phyloP scores from a whole-genome alignment of 2,888 invertebrate species.

The Liopterus haemorrhoidalis region DNA sequence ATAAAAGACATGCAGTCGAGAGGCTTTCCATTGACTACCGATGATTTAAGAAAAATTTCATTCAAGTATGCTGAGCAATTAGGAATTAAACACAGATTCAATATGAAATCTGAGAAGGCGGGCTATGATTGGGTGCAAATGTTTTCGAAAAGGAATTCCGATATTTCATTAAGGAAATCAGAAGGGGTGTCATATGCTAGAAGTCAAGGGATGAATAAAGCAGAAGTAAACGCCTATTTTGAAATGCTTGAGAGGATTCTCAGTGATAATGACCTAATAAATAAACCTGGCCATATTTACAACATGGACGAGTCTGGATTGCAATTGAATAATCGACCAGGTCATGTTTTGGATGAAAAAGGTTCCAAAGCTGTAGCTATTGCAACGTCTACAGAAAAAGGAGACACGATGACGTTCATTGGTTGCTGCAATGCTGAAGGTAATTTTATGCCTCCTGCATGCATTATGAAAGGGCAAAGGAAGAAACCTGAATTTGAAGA shows the following conservation, averaged over 20 bases:
- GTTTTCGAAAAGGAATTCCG: slow-evolving; percentile 19
- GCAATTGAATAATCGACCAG: slow-evolving; percentile 16
- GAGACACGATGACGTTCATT: slow-evolving; percentile 37
- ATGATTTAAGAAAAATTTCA: slow-evolving; percentile 22
- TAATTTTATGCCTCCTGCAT: slow-evolving; percentile 34
- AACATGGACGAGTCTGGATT: slow-evolving; percentile 30
- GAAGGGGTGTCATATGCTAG: slow-evolving; percentile 20
- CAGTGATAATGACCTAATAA: slow-evolving; percentile 17
- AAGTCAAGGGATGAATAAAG: slow-evolving; percentile 21
- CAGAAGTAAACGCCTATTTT: slow-evolving; percentile 1
- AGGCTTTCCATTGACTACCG: slow-evolving; percentile 23
- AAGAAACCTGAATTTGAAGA: slow-evolving; percentile 33
- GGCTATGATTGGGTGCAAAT: slow-evolving; percentile 19
- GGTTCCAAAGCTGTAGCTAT: slow-evolving; percentile 32
- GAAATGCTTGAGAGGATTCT: background rate
- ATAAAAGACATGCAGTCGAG: slow-evolving; percentile 23
- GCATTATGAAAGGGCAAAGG: slow-evolving; percentile 36
- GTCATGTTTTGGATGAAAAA: slow-evolving; percentile 30
- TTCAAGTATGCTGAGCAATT: slow-evolving; percentile 12
- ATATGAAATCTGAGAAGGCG: slow-evolving; percentile 15
- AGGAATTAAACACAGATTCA: slow-evolving; percentile 17
- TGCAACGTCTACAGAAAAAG: slow-evolving; percentile 34
- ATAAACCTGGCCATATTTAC: slow-evolving; percentile 26
- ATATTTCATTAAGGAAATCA: slow-evolving; percentile 17
- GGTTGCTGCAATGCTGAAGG: slow-evolving; percentile 40